Percentiles rank a stretch among this genome's conserved stretches.
Conservation (phyloP, 2,113 vertebrate species). For the rabbit (Oryctolagus cuniculus) region DNA sequence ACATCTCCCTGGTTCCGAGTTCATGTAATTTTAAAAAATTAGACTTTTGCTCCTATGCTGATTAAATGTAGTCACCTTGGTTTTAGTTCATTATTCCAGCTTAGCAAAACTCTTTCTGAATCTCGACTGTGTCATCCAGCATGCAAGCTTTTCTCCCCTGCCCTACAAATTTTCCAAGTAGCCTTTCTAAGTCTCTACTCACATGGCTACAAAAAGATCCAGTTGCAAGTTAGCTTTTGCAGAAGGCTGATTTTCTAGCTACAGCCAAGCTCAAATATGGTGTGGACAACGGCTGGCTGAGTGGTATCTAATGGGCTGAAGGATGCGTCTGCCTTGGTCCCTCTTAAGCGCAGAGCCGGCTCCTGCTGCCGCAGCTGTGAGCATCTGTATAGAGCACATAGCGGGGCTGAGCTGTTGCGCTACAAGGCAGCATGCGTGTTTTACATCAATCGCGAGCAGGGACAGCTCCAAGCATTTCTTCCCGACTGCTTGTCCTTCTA, state of each 20-base stretch:
- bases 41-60: not conserved
- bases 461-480: not conserved
- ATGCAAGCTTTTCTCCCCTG: not conserved
- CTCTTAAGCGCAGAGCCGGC: not conserved
- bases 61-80: not conserved
- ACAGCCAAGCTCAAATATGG: not conserved
- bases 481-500: not conserved
- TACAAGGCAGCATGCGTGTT: not conserved
- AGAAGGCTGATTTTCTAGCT: conserved; percentile 8
- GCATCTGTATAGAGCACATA: accelerated
- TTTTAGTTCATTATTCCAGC: not conserved
- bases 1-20: not conserved
- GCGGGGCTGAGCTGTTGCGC: not conserved
- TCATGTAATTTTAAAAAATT: not conserved
- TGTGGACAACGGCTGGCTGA: not conserved
- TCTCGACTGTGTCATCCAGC: not conserved
- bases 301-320: not conserved
- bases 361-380: not conserved
- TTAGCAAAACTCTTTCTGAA: not conserved
- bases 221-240: not conserved
- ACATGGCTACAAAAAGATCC: not conserved
- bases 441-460: not conserved
- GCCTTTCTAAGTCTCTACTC: not conserved
- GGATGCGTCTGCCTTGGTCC: accelerated
- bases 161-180: not conserved